A percentile compares a stretch with the other conserved stretches of the same genome.
Evolutionary conservation across 2,797 vertebrate species (phyloP).

Genomic region (Synaphobranchus kaupii): DNA sequence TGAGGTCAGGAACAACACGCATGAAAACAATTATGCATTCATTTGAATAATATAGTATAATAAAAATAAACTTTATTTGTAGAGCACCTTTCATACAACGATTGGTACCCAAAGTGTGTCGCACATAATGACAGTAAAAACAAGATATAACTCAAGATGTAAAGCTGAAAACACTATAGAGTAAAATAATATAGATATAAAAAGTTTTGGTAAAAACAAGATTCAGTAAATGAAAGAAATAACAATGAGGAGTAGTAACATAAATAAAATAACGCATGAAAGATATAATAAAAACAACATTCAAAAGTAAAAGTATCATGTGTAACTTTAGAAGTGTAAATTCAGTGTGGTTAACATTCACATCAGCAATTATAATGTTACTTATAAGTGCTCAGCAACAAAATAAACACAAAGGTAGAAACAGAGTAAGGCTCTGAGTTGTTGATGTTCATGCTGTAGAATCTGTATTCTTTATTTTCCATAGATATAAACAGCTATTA

Average conservation of each 20-base stretch:
- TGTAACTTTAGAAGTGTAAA: background rate
- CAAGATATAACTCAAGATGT: background rate
- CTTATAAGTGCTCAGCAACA: background rate
- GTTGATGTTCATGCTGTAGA: background rate
- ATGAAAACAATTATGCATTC: background rate
- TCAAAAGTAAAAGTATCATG: background rate
- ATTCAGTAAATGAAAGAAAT: background rate
- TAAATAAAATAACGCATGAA: background rate
- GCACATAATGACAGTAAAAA: background rate
- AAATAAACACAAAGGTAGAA: background rate
- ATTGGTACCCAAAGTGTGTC: background rate
- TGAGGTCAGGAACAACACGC: background rate
- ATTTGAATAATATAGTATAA: background rate
- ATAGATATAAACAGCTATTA: constrained; percentile 9
- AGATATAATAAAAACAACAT: background rate
- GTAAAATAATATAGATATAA: background rate
- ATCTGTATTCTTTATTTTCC: background rate
- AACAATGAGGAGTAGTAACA: background rate
- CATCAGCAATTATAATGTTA: background rate
- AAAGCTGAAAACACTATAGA: background rate
- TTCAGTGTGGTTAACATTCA: background rate
- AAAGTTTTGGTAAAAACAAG: background rate
- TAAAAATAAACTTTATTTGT: background rate
- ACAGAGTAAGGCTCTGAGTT: background rate
- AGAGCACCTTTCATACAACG: background rate